Percentiles rank a stretch among this genome's conserved stretches.
These are phyloP conservation scores for Myopa tessellatipennis DNA, from an alignment of 2,888 invertebrate genomes.

Conservation along the genomic window DNA sequence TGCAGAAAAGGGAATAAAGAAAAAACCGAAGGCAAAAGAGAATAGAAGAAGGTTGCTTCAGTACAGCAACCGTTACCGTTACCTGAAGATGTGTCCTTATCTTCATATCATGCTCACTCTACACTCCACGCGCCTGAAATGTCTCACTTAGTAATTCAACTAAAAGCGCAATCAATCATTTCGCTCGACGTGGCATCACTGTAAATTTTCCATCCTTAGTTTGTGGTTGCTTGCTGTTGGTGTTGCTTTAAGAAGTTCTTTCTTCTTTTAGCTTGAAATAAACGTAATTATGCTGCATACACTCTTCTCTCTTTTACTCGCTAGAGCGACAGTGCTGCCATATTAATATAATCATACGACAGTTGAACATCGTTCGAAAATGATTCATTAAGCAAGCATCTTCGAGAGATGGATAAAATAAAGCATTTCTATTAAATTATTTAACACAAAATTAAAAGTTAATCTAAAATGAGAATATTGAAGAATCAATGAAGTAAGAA, in stretches of 20 bases:
- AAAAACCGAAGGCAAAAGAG: neutral
- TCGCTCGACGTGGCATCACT: conserved; percentile 33
- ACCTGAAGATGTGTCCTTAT: conserved; percentile 8
- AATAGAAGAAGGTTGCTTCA: neutral
- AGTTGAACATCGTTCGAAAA: neutral
- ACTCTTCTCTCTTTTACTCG: neutral
- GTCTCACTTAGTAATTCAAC: conserved; percentile 36
- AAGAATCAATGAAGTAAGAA: no score
- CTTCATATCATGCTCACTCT: neutral
- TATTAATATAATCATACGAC: neutral
- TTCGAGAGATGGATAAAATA: no score
- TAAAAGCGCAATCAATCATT: conserved; percentile 46
- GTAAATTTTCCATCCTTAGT: neutral
- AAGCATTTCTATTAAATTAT: no score
- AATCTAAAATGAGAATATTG: no score
- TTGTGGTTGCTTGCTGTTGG: neutral
- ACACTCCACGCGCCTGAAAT: neutral
- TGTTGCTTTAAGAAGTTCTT: neutral
- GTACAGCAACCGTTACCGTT: neutral
- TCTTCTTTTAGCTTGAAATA: no score
- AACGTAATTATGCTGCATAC: no score
- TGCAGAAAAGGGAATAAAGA: conserved; percentile 1
- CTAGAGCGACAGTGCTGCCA: neutral
- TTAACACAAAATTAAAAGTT: no score
- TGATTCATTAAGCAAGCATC: neutral